Percentiles rank a stretch among this genome's conserved stretches.
phyloP scores from a whole-genome alignment of 1,140 invertebrate genomes.

The Pseudomyrmex sp. region DNA sequence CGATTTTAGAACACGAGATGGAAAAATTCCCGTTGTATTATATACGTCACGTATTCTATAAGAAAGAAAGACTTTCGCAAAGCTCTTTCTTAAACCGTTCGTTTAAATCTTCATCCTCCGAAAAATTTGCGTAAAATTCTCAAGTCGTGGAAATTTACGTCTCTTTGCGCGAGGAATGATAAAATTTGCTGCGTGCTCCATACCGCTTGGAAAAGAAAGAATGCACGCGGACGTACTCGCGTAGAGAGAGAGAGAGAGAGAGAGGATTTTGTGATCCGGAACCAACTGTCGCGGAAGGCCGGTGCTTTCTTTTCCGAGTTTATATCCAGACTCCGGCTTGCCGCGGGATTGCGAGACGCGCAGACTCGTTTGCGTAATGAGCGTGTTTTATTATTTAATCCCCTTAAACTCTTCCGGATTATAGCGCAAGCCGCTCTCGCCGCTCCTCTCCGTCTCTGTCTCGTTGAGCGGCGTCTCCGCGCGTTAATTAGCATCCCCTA shows the following conservation, averaged over 20 bases:
- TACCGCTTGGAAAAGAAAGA: constrained; percentile 1
- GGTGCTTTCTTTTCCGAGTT: constrained; percentile 28
- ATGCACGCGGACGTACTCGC: constrained; percentile 11
- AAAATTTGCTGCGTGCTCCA: constrained; percentile 20
- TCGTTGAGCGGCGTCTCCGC: constrained; percentile 21
- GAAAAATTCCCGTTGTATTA: background rate
- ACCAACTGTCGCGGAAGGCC: background rate
- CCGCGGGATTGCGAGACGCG: constrained; percentile 17
- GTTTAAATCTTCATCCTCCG: constrained; percentile 36
- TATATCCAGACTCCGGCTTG: constrained; percentile 14
- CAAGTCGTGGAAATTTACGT: constrained; percentile 15
- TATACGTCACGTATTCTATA: background rate
- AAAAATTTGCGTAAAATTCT: constrained; percentile 24
- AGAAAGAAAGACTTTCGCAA: background rate
- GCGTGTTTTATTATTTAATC: constrained; percentile 74
- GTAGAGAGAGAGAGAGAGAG: background rate
- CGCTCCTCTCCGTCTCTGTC: constrained; percentile 3
- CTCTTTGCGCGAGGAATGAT: constrained; percentile 15
- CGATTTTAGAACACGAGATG: background rate
- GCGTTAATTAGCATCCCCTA: constrained; percentile 65
- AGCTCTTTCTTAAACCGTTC: background rate
- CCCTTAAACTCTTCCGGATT: constrained; percentile 69
- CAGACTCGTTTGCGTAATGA: constrained; percentile 62
- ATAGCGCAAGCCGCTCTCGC: constrained; percentile 50
- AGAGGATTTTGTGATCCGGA: constrained; percentile 23